Percentiles rank a stretch among this genome's conserved stretches.
phyloP scores from a whole-genome alignment of 2,113 vertebrate species.

The Ariopsis seemanni region DNA sequence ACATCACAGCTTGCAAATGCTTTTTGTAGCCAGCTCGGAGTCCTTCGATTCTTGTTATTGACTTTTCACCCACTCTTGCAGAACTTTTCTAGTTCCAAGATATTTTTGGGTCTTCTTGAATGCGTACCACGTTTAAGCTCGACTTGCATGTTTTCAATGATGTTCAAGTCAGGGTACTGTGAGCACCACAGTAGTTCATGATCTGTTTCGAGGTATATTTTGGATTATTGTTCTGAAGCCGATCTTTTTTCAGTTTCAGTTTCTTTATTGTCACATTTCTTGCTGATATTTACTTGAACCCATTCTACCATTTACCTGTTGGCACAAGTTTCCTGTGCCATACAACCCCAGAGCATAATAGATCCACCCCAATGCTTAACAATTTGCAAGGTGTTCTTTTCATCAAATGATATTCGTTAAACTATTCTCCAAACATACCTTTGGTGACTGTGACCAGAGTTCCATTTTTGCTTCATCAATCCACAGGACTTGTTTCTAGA shows the following conservation, averaged over 20 bases:
- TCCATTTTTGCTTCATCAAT: background rate
- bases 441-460: background rate
- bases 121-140: background rate
- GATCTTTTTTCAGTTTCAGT: background rate
- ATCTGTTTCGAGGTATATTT: background rate
- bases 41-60: background rate
- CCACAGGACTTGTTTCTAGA: background rate
- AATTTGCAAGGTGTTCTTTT: background rate
- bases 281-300: background rate
- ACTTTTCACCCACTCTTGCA: background rate
- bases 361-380: background rate
- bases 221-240: background rate
- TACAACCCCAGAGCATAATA: background rate
- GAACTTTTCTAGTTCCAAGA: background rate
- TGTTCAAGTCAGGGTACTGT: background rate
- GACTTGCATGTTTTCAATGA: background rate
- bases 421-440: too few relatives aligned
- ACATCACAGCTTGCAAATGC: background rate
- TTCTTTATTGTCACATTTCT: background rate
- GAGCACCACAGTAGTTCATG: background rate
- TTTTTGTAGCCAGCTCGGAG: too few relatives aligned
- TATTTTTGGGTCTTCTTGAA: background rate
- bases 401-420: background rate
- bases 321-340: background rate
- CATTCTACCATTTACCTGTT: background rate